Evolutionary conservation across 2,888 invertebrate genomes (phyloP).

Genomic region (Dermolepida albohirtum): DNA sequence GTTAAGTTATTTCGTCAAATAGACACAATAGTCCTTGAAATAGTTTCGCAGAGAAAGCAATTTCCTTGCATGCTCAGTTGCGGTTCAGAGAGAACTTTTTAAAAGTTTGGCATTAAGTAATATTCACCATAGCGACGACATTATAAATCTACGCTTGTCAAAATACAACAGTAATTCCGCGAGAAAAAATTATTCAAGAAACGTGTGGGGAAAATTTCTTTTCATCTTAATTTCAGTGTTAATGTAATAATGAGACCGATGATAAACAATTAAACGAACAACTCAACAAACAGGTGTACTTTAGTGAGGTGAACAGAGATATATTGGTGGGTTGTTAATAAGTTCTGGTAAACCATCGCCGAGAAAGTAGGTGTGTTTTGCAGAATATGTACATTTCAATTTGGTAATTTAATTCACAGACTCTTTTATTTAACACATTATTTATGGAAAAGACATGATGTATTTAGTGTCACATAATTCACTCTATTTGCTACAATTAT

Average conservation of each 20-base stretch:
- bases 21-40: constrained; percentile 10
- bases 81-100: not conserved
- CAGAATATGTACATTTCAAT: not conserved
- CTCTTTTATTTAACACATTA: too few species aligned
- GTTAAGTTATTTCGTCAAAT: constrained; percentile 7
- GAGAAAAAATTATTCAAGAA: not conserved
- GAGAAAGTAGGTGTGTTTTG: constrained; percentile 6
- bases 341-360: constrained; percentile 7
- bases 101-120: not conserved
- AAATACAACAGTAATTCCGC: not conserved
- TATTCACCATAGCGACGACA: not conserved
- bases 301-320: constrained; percentile 10
- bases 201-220: not conserved
- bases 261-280: constrained; percentile 18
- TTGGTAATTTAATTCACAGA: constrained; percentile 19
- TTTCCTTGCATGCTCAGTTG: not conserved
- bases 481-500: too few species aligned
- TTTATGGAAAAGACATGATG: too few species aligned
- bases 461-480: too few species aligned
- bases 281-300: constrained; percentile 11
- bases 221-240: not conserved
- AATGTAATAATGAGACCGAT: not conserved
- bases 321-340: constrained; percentile 13
- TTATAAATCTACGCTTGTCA: constrained; percentile 21
- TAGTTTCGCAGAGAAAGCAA: constrained; percentile 1